Evolutionary conservation across 2,797 vertebrate species (phyloP), one percentile per base, ranked within the genome.

Genomic region (Loris lydekkerianus): DNA sequence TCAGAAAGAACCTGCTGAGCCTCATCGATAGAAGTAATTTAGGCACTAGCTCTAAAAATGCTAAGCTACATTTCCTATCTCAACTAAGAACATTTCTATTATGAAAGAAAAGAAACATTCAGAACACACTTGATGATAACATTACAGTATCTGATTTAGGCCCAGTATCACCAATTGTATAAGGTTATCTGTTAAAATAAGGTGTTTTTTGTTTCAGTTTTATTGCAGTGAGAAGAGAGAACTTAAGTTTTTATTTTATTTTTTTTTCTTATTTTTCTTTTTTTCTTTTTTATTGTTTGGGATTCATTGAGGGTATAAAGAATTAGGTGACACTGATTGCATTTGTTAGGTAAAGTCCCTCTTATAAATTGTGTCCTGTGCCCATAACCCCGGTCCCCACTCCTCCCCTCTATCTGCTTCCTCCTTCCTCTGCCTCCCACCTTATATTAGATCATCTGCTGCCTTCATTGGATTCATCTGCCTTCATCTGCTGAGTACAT

Each of bases 21-120:
- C 95, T 94, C 92, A 76, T 95, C 91, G 96, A 67, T 43, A 63
- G 93, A 93, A 91, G 96, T 82, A 87, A 96, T 96, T 93, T 78
- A 96, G 46, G n/a, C 90, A 90, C 8, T 85, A 94, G 82, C 69
- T 95, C 31, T 94, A 56, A 88, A 92, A 94, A 70, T 72, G 83
- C 90, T 96, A 83, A 85, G 93, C 89, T 91, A 53, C 53, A 53
- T 34, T 96, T 34, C 37, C 63, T 53, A 34, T 23, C n/a, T 92
- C 87, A 92, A 5, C 20, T 76, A 80, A 96, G 85, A 97, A 80
- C 49, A 95, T 5, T 75, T 95, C 37, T 96, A 23, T 73, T 90
- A 82, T 58, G 20, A 14, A 84, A 56, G 77, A 95, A 94, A 97
- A 85, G 88, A 95, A 89, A 90, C 60, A n/a, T 27, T 92, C 81